Percentiles rank a stretch among this genome's conserved stretches.
These are phyloP conservation scores for Drosophila albomicans DNA, from an alignment of 1,140 invertebrate genomes.

Conservation along the genomic window DNA sequence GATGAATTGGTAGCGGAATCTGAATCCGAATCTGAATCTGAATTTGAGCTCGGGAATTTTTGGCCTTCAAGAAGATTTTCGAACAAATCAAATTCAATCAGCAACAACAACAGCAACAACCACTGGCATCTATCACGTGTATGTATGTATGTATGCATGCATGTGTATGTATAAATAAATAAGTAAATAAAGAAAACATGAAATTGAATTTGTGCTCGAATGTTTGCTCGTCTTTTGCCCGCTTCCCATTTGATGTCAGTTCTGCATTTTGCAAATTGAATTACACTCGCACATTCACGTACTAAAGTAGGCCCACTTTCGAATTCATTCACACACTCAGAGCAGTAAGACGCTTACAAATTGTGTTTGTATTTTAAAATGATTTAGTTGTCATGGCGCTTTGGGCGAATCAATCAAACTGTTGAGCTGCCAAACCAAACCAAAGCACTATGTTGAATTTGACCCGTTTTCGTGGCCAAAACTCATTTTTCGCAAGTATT, in stretches of 20 bases:
- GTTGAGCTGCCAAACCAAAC: constrained; percentile 34
- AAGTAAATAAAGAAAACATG: constrained; percentile 59
- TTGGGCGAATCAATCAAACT: constrained; percentile 63
- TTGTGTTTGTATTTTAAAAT: constrained; percentile 61
- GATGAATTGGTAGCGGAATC: constrained; percentile 17
- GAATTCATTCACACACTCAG: constrained; percentile 55
- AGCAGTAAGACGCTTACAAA: constrained; percentile 22
- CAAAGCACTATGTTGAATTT: too few relatives aligned
- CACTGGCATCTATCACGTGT: neutral
- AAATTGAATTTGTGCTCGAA: constrained; percentile 65
- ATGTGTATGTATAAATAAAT: constrained; percentile 26
- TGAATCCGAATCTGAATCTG: neutral
- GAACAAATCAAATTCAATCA: constrained; percentile 74
- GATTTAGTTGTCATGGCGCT: constrained; percentile 65
- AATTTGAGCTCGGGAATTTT: constrained; percentile 2
- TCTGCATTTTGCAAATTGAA: constrained; percentile 42
- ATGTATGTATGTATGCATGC: neutral
- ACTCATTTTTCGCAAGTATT: too few relatives aligned
- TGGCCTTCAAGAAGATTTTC: constrained; percentile 38
- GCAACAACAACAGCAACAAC: constrained; percentile 12
- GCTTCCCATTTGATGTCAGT: constrained; percentile 48
- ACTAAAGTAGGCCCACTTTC: constrained; percentile 1
- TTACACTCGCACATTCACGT: too few relatives aligned
- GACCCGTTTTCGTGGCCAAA: too few relatives aligned
- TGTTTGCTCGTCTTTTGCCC: constrained; percentile 35